These are phyloP conservation scores for Pachliopta kotzebuea DNA, from an alignment of 2,888 invertebrate genomes.

Conservation along the genomic window DNA sequence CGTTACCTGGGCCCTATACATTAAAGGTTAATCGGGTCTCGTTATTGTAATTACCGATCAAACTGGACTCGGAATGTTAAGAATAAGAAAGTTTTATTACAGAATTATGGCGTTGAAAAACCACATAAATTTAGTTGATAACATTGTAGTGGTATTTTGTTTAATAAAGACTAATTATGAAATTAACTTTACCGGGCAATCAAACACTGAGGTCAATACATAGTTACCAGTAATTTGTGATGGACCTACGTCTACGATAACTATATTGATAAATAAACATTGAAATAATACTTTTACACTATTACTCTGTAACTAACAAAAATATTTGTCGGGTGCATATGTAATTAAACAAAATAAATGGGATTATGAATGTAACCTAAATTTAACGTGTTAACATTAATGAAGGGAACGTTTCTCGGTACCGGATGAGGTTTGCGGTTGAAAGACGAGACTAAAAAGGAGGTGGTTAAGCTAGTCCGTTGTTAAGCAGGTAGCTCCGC, in stretches of 20 bases:
- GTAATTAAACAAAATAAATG: not conserved
- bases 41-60: too few relatives aligned
- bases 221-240: too few relatives aligned
- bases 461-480: constrained; percentile 30
- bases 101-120: constrained; percentile 21
- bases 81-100: constrained; percentile 23
- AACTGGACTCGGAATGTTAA: constrained; percentile 11
- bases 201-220: not conserved
- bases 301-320: too few relatives aligned
- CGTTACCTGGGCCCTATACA: too few relatives aligned
- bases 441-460: constrained; percentile 33
- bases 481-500: constrained; percentile 26
- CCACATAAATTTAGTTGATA: not conserved
- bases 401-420: constrained; percentile 29
- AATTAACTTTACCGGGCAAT: not conserved
- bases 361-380: not conserved
- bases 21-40: too few relatives aligned
- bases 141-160: not conserved
- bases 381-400: constrained; percentile 10
- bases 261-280: too few relatives aligned
- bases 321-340: too few relatives aligned
- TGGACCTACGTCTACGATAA: too few relatives aligned
- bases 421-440: constrained; percentile 51
- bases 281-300: too few relatives aligned
- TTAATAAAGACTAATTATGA: not conserved